phyloP scores from a whole-genome alignment of 2,888 invertebrate genomes.

The Vanessa cardui region DNA sequence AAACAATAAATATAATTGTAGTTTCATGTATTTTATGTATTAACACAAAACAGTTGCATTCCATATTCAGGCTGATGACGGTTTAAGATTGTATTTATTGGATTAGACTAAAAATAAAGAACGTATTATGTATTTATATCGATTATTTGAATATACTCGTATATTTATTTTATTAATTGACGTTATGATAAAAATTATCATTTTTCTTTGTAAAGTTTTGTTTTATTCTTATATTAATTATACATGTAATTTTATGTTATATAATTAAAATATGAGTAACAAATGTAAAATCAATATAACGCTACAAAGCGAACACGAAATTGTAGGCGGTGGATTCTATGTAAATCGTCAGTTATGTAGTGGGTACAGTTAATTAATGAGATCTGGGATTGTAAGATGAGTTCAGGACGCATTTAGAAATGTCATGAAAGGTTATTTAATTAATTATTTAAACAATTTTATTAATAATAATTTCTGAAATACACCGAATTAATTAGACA shows the following conservation, averaged over 20 bases:
- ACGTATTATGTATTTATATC: no score
- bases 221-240: not conserved
- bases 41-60: no score
- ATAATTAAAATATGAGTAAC: not conserved
- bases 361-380: constrained; percentile 8
- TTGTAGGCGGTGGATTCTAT: constrained; percentile 12
- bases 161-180: no score
- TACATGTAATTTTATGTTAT: not conserved
- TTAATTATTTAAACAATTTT: not conserved
- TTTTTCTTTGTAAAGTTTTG: no score
- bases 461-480: not conserved
- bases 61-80: no score
- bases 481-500: no score
- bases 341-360: constrained; percentile 8
- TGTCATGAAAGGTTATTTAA: not conserved
- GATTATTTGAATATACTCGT: no score
- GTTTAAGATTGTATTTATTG: no score
- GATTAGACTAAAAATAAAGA: no score
- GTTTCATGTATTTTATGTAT: no score
- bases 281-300: constrained; percentile 13
- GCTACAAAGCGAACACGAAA: constrained; percentile 13
- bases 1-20: no score
- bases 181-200: no score
- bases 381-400: constrained; percentile 6
- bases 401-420: constrained; percentile 5